Evolutionary conservation across 1,140 invertebrate genomes (phyloP), one percentile per base, ranked within the genome.

Genomic region (Heliconius melpomene): DNA sequence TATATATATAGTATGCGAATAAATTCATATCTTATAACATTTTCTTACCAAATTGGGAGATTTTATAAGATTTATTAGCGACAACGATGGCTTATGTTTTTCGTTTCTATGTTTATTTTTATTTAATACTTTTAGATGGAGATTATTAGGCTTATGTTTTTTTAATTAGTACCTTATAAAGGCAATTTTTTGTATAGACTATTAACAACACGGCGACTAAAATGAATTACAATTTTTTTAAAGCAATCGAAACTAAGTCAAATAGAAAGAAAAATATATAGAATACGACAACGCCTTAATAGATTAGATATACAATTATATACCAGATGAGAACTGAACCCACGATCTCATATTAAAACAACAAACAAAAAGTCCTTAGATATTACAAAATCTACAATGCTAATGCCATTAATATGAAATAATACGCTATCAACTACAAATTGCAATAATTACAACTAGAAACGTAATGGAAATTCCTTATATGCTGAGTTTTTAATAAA

Each of bases 21-120:
- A 80, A 83, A 86, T 85, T 83, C 78, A 83, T 86, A 75, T 72
- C 57, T 81, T 60, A 40, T 81, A 74, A 38, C 81, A 75, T 79
- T 79, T 78, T 74, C 50, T 73, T 71, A 26, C 82, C 79, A 82
- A 77, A 82, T 79, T 74, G 66, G 79, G 78, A 79, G 72, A n/a
- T 66, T 78, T 74, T 75, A 80, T 71, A 70, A 74, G 72, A 79
- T 79, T 76, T 76, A 72, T 79, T 72, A 26, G 60, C 29, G 26
- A 66, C 79, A 76, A 75, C 40, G 74, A 79, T 76, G 74, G 74
- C 46, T 72, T 57, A 76, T 57, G 23, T 75, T 75, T 72, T 20
- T 76, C 36, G 72, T 71, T 20, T 20, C 18, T 20, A 52, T 52
- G 2, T 52, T 29, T 78, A 75, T 72, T 79, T 76, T 76, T 72